A percentile compares a stretch with the other conserved stretches of the same genome.
These are phyloP conservation scores for Chaetops frenatus DNA, from an alignment of 2,113 vertebrate species.

Conservation along the genomic window DNA sequence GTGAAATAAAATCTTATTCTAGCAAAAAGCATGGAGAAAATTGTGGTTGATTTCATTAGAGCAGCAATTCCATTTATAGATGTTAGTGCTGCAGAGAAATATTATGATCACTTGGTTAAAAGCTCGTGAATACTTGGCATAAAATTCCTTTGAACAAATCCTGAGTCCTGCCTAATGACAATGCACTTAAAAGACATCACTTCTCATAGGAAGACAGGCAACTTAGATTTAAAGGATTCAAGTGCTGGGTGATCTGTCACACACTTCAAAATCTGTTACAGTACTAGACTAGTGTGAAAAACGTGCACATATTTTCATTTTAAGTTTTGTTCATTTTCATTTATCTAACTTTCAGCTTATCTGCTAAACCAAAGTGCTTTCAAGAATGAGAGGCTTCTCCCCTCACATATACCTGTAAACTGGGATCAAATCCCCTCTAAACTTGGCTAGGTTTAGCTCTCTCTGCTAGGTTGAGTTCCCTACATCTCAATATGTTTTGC, in stretches of 20 bases:
- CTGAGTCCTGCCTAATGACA: not conserved
- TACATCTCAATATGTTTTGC: not conserved
- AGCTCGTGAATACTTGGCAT: not conserved
- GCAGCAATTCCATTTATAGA: not conserved
- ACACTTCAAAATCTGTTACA: not conserved
- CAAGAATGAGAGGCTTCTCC: not conserved
- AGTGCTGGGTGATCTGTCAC: not conserved
- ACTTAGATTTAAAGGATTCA: not conserved
- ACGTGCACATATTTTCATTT: not conserved
- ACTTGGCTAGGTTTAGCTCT: not conserved
- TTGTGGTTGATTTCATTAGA: not conserved
- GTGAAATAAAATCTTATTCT: not conserved
- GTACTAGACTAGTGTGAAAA: not conserved
- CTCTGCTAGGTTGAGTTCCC: not conserved
- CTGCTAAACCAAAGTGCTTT: not conserved
- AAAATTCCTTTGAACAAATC: not conserved
- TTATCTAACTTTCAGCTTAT: not conserved
- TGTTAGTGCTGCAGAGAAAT: not conserved
- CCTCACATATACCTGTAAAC: not conserved
- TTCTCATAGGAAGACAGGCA: not conserved
- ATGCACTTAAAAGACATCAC: not conserved
- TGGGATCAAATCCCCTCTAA: not conserved
- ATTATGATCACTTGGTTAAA: not conserved
- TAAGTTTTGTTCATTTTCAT: not conserved
- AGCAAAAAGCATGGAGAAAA: not conserved